Evolutionary conservation across 2,113 vertebrate species (phyloP).

Genomic region (Stigmatopora argus): DNA sequence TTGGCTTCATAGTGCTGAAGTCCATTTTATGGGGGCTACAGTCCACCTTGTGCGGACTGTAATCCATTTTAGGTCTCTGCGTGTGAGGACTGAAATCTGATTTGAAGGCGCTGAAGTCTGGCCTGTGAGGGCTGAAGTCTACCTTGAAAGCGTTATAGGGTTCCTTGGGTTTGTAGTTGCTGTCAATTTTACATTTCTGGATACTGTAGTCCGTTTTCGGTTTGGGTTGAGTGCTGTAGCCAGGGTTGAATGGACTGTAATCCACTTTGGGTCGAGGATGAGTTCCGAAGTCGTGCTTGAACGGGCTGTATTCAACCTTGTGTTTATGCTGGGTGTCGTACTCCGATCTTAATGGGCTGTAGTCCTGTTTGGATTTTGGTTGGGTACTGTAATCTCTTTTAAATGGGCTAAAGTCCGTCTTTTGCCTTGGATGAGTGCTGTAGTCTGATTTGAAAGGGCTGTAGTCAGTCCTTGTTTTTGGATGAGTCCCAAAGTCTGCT

Average conservation of each 20-base stretch:
- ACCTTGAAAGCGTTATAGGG: constrained; percentile 65
- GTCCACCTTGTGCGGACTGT: constrained; percentile 65
- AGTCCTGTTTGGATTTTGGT: constrained; percentile 68
- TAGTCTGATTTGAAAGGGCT: constrained; percentile 69
- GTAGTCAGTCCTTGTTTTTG: constrained; percentile 63
- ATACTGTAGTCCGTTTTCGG: constrained; percentile 61
- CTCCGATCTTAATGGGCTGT: constrained; percentile 66
- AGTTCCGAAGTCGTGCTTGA: constrained; percentile 63
- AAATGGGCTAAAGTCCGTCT: constrained; percentile 65
- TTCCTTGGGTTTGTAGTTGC: constrained; percentile 60
- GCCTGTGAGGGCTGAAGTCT: constrained; percentile 65
- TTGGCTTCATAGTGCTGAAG: constrained; percentile 68
- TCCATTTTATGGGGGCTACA: constrained; percentile 66
- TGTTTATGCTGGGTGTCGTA: constrained; percentile 61
- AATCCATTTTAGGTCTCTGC: constrained; percentile 69
- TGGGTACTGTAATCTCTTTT: constrained; percentile 68
- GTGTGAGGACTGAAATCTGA: constrained; percentile 82
- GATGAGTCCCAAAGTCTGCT: constrained; percentile 66
- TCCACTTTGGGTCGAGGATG: constrained; percentile 62
- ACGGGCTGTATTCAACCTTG: constrained; percentile 63
- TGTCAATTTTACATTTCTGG: constrained; percentile 61
- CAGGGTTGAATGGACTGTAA: constrained; percentile 62
- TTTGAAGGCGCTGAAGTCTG: constrained; percentile 68
- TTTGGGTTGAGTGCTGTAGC: constrained; percentile 69
- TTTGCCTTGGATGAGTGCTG: constrained; percentile 65